Evolutionary conservation across 2,888 invertebrate species (phyloP), one percentile per base, ranked within the genome.

Genomic region (Spicauda simplicius): DNA sequence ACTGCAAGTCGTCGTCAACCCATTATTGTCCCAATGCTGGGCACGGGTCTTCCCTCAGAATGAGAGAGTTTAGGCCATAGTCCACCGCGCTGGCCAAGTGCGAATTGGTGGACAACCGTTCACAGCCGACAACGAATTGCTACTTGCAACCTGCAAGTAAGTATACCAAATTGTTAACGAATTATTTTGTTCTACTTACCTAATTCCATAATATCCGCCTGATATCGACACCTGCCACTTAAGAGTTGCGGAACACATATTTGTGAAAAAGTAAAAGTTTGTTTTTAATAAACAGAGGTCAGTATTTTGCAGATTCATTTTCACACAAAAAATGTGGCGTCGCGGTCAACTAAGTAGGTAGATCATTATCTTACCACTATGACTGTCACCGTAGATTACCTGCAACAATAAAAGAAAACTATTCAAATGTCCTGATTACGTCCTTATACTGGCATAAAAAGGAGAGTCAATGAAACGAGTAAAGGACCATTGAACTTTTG

Each of bases 301-400:
- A 55, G 55, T n/a, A 18, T 56, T 56, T 56, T 48, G 16, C n/a
- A 54, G 18, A 57, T 53, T 63, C 56, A 12, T 52, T 52, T 63
- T 56, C 55, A 18, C 55, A 60, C 68, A 72, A 30, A 55, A 37
- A 37, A 37, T 37, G 11, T 37, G n/a, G 37, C 37, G 37, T 37
- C 37, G 37, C 12, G 37, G 37, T 37, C 37, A 37, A 12, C 37
- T 18, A n/a, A 59, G 62, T 65, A 62, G 54, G 54, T 33, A 12
- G 55, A 55, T 55, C n/a, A 0, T 55, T 55, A 30, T 59, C 60
- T 60, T 60, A 60, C 60, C 60, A 30, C 8, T 18, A 30, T 12
- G 20, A 18, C 33, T 50, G 41, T 20, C 12, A 30, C n/a, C 18
- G 4, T 16, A 14, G 18, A 33, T 19, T 61, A 61, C 19, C 53